These are phyloP conservation scores for Cheilosia variabilis DNA, from an alignment of 2,888 invertebrate species.

Conservation along the genomic window DNA sequence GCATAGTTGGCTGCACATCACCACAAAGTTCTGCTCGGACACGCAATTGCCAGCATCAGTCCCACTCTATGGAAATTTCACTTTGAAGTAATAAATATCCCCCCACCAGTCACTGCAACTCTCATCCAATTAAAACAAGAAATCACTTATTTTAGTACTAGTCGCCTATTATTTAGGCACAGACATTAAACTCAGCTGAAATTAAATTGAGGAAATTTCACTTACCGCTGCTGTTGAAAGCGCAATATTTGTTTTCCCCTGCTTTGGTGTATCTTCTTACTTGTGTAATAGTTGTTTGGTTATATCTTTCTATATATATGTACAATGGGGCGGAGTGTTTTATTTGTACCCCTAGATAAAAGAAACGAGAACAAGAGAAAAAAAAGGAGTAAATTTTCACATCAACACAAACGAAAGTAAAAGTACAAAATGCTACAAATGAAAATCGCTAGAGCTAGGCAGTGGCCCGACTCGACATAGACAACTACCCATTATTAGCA, in stretches of 20 bases:
- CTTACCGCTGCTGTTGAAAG: constrained; percentile 17
- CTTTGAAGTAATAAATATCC: too few species aligned
- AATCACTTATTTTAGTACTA: constrained; percentile 11
- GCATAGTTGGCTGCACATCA: too few species aligned
- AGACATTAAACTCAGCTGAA: constrained; percentile 8
- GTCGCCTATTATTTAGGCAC: constrained; percentile 13
- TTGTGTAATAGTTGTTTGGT: background rate
- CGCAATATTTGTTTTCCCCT: constrained; percentile 8
- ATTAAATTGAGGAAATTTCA: constrained; percentile 36
- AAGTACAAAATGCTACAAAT: background rate
- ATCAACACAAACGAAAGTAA: constrained; percentile 21
- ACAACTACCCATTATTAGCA: constrained; percentile 11
- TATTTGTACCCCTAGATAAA: background rate
- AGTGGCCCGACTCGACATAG: background rate
- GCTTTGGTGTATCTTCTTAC: background rate
- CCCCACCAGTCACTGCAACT: background rate
- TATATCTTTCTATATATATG: background rate
- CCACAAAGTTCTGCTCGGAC: too few species aligned
- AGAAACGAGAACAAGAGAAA: background rate
- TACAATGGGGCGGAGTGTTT: background rate
- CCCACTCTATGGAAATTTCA: too few species aligned
- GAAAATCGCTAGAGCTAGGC: background rate
- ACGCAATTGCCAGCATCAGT: too few species aligned
- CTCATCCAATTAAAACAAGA: constrained; percentile 27
- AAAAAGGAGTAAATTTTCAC: background rate